phyloP scores from a whole-genome alignment of 2,113 vertebrate genomes.

The Petromus typicus region DNA sequence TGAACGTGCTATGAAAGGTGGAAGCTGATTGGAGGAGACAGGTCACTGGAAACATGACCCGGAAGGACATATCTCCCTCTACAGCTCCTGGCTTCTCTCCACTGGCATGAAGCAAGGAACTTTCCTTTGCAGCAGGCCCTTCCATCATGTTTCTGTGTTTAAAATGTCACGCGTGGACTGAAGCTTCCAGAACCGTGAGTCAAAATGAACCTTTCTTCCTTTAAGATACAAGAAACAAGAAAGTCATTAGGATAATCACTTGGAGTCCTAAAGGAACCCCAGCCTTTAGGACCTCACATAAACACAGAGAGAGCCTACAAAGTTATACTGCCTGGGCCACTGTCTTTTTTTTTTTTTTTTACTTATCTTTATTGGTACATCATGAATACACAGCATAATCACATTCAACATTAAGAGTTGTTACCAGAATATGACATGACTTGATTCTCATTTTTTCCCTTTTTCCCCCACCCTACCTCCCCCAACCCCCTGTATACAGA shows the following conservation, averaged over 20 bases:
- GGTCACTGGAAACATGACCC: too few relatives aligned
- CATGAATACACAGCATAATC: too few relatives aligned
- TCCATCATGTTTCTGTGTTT: background rate
- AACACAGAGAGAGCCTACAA: background rate
- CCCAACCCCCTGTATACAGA: too few relatives aligned
- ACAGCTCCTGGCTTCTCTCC: too few relatives aligned
- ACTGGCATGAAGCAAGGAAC: background rate
- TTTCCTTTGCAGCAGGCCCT: background rate
- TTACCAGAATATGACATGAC: too few relatives aligned
- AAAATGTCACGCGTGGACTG: background rate
- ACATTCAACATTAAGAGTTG: too few relatives aligned
- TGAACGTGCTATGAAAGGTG: background rate
- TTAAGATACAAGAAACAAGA: background rate
- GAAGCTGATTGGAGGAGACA: background rate
- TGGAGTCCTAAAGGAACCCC: background rate
- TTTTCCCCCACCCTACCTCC: too few relatives aligned
- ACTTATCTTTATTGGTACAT: too few relatives aligned
- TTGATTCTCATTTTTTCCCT: too few relatives aligned
- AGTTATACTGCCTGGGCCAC: too few relatives aligned
- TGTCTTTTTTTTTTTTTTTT: too few relatives aligned
- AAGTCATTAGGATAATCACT: background rate
- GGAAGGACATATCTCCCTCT: too few relatives aligned
- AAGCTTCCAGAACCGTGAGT: background rate
- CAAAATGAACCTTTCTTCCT: background rate
- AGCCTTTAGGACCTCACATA: background rate